Base-by-base conservation (phyloP, 64 coral and sea anemone genomes). In the Dendrophyllia cribrosa region DNA sequence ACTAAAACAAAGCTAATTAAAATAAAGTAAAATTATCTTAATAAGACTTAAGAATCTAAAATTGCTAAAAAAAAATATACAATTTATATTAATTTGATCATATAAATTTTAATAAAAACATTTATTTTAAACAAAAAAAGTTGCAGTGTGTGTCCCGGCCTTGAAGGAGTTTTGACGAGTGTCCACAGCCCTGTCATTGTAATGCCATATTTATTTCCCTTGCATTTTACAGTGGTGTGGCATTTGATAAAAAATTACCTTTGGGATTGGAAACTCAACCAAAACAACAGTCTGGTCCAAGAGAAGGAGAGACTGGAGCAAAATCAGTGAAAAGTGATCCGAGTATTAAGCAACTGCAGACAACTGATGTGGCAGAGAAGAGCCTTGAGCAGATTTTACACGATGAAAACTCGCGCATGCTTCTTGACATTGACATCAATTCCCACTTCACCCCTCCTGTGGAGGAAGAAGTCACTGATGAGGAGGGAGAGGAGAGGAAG, bases 401-500 rank as follows among this genome's bases (percentile, higher is more conserved):
- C 11, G 88, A 94, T 59, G 88, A 87, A 51, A 76, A 46, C 19
- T 94, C 92, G 0, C 92, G 79, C 24, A 87, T 86, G 74, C 82
- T 90, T 9, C 82, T 97, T 25, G 92, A 92, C 46, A 76, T 97
- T 66, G 95, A 97, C 73, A 97, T 97, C 21, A 88, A 88, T 56
- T 97, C 95, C 21, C 82, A 78, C 7, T 91, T 97, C 17, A 97
- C 92, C 63, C 85, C 95, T 61, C 95, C 92, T 22, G 75, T 68
- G 56, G 88, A 94, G 43, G 92, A 91, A 22, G 68, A 82, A n/a
- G 3, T 64, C 14, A 76, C 70, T 17, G 50, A 43, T 20, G 70
- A 75, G 15, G 72, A 48, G 51, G 66, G 75, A 58, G 23, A 34
- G 4, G 58, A 62, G 0, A 14, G 67, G 44, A 63, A 47, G 9